A percentile compares a stretch with the other conserved stretches of the same genome.
These are phyloP conservation scores for Sebastes steindachneri DNA, from an alignment of 2,797 vertebrate genomes.

Conservation along the genomic window DNA sequence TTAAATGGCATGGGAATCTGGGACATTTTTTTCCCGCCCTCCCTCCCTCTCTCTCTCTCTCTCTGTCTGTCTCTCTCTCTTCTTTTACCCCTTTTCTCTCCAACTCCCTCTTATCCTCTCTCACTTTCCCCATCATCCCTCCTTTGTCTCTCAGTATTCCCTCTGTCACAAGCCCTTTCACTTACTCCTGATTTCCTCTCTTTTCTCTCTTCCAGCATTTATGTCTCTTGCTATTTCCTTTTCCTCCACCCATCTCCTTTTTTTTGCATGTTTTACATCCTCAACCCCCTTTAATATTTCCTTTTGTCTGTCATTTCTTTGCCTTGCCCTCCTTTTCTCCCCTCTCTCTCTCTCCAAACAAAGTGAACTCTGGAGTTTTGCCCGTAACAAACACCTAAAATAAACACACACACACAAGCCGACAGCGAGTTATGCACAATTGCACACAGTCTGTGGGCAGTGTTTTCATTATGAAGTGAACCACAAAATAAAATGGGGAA, in stretches of 20 bases:
- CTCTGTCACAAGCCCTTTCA: slow-evolving; percentile 42
- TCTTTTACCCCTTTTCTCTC: slow-evolving; percentile 7
- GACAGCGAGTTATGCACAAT: slow-evolving; percentile 30
- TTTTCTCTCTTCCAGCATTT: neutral
- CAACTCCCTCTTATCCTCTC: slow-evolving; percentile 51
- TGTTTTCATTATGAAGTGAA: slow-evolving; percentile 57
- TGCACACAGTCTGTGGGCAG: slow-evolving; percentile 28
- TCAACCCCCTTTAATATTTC: neutral
- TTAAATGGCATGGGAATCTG: slow-evolving; percentile 80
- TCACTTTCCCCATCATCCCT: slow-evolving; percentile 61
- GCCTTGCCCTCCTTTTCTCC: neutral
- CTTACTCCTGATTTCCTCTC: slow-evolving; percentile 47
- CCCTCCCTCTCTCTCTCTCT: slow-evolving; percentile 29
- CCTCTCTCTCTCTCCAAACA: slow-evolving; percentile 30
- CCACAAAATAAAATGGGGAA: slow-evolving; percentile 32
- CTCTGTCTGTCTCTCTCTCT: slow-evolving; percentile 29
- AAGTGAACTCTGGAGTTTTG: slow-evolving; percentile 47
- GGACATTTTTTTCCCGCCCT: slow-evolving; percentile 60
- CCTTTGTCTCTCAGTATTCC: slow-evolving; percentile 65
- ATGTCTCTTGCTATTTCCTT: neutral
- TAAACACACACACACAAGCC: slow-evolving; percentile 31
- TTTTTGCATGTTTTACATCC: neutral
- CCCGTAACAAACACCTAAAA: slow-evolving; percentile 54
- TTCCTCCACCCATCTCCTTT: neutral
- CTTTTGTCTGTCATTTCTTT: slow-evolving; percentile 13